phyloP scores from a whole-genome alignment of 1,140 invertebrate species.

The Drosophila nigrodunni region DNA sequence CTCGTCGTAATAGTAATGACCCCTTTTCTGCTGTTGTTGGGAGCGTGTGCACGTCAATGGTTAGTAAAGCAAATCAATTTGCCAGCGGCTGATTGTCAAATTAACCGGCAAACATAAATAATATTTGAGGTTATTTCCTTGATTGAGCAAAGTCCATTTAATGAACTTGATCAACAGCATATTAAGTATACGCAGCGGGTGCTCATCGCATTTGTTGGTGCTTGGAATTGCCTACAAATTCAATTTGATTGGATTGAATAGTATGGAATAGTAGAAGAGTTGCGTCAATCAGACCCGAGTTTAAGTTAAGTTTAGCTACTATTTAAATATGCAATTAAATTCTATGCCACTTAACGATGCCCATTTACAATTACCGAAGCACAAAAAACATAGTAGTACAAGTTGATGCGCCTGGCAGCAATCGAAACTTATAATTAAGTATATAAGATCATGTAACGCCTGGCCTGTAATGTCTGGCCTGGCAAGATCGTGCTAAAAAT shows the following conservation, averaged over 20 bases:
- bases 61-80: slow-evolving; percentile 14
- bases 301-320: slow-evolving; percentile 12
- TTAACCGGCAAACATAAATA: slow-evolving; percentile 42
- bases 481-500: slow-evolving; percentile 77
- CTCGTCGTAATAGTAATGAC: slow-evolving; percentile 14
- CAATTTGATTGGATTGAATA: background rate
- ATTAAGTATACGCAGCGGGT: slow-evolving; percentile 52
- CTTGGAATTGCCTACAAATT: background rate
- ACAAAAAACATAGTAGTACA: slow-evolving; percentile 2
- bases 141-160: slow-evolving; percentile 28
- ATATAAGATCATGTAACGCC: slow-evolving; percentile 58
- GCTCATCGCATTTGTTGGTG: background rate
- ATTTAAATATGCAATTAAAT: slow-evolving; percentile 75
- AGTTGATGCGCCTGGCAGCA: slow-evolving; percentile 18
- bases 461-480: slow-evolving; percentile 23
- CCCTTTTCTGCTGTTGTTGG: slow-evolving; percentile 1
- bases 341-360: slow-evolving; percentile 58
- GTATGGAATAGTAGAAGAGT: background rate
- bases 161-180: slow-evolving; percentile 34
- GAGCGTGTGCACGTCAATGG: slow-evolving; percentile 3
- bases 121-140: slow-evolving; percentile 43
- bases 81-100: slow-evolving; percentile 40
- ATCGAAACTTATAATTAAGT: slow-evolving; percentile 46
- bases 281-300: background rate
- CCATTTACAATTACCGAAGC: slow-evolving; percentile 62